Evolutionary conservation across 2,797 vertebrate genomes (phyloP).

Genomic region (Chrosomus eos): DNA sequence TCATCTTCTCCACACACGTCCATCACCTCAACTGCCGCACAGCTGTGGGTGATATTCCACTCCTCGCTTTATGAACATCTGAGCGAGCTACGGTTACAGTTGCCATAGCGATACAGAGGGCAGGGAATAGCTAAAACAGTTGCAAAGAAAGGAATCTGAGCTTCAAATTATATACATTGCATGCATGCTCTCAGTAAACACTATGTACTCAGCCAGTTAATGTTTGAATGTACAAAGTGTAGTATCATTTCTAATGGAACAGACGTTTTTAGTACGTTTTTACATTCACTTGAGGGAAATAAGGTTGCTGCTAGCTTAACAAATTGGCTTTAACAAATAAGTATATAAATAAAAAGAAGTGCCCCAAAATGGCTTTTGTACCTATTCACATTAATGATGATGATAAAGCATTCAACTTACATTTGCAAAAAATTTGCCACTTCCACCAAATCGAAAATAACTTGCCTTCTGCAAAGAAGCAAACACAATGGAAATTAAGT

Average conservation of each 20-base stretch:
- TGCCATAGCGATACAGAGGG: slow-evolving; percentile 74
- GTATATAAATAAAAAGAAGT: background rate
- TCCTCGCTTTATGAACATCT: slow-evolving; percentile 17
- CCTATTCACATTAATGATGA: background rate
- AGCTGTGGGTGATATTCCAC: slow-evolving; percentile 23
- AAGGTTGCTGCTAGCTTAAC: background rate
- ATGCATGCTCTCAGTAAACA: background rate
- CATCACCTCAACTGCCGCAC: slow-evolving; percentile 8
- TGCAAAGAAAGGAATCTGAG: slow-evolving; percentile 63
- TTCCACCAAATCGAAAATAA: background rate
- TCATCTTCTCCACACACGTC: slow-evolving; percentile 12
- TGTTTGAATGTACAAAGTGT: background rate
- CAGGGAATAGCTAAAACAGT: slow-evolving; percentile 64
- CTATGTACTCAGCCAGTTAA: background rate
- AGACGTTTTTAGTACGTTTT: background rate
- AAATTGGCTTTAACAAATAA: too few relatives aligned
- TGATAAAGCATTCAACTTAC: background rate
- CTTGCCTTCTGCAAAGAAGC: background rate
- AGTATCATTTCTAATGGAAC: background rate
- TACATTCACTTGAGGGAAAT: background rate
- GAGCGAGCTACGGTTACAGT: slow-evolving; percentile 53
- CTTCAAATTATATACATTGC: background rate
- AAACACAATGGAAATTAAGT: background rate
- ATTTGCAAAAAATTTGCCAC: background rate
- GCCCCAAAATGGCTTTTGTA: too few relatives aligned